Base-by-base conservation (phyloP, 2,888 invertebrate species). In the Tetropium fuscum region DNA sequence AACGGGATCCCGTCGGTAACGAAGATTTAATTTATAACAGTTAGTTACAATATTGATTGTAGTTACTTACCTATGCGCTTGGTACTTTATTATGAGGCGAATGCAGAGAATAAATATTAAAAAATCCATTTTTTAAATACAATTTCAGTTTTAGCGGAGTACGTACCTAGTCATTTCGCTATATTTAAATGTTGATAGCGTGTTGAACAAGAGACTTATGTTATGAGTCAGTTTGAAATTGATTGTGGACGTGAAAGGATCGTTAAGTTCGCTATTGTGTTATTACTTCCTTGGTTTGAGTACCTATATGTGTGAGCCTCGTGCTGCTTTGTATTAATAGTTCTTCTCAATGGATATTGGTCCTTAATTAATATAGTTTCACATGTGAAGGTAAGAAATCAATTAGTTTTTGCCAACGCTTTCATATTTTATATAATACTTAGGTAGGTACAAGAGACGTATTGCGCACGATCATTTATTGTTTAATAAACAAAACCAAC, bases 121-220 rank as follows among this genome's bases (percentile, higher is more conserved):
- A 51, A 51, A 40, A 27, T 40, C n/a, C 11, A 30, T 16, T 18
- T 20, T 40, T 20, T n/a, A 16, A 40, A 27, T 51, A 27, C 3
- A 40, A 40, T 38, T 51, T 10, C 16, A 34, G 25, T 27, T n/a
- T n/a, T n/a, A n/a, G n/a, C n/a, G n/a, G n/a, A 18, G 38, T 22
- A 15, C 10, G 51, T 40, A 40, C 27, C 5, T 34, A 53, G 40
- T 43, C 34, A 56, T 56, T 56, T 56, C 56, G 47, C 56, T 59
- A 59, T 69, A 69, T 72, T 72, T 70, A 72, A 73, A 71, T 70
- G 73, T 72, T 75, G 74, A 74, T 76, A 73, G 76, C 74, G 75
- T 76, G 74, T 70, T 72, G 74, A 74, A 74, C 74, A 69, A 72
- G 69, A 57, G 67, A 63, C 63, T 66, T 66, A 68, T 66, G 53